Percentiles rank a stretch among this genome's conserved stretches.
Evolutionary conservation across 2,888 invertebrate species (phyloP).

Genomic region (Sepiola atlantica): DNA sequence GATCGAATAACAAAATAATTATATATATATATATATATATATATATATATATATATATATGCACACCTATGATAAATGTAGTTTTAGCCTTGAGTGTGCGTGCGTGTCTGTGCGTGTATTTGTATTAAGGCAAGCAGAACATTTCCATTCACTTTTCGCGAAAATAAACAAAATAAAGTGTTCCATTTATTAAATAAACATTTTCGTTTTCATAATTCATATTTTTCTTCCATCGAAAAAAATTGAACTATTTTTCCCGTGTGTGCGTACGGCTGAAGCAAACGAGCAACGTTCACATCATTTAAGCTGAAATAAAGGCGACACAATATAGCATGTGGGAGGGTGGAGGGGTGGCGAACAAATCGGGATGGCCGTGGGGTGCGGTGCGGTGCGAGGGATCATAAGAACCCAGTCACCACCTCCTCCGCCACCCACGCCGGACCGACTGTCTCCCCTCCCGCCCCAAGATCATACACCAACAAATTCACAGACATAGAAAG

Average conservation of each 20-base stretch:
- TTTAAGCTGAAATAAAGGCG: slow-evolving; percentile 18
- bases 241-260: background rate
- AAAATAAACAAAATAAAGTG: background rate
- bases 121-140: slow-evolving; percentile 17
- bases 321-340: background rate
- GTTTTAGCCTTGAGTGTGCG: background rate
- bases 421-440: background rate
- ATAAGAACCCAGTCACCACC: too few relatives aligned
- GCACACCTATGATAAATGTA: background rate
- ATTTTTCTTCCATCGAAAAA: background rate
- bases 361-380: background rate
- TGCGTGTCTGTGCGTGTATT: background rate
- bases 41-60: background rate
- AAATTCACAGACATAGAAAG: background rate
- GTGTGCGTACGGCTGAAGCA: slow-evolving; percentile 32
- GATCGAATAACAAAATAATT: too few relatives aligned
- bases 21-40: background rate
- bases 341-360: background rate
- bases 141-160: background rate
- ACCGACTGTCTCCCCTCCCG: background rate
- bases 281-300: background rate
- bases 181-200: background rate
- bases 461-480: background rate
- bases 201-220: background rate
- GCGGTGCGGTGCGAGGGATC: background rate